Conservation (phyloP, 2,113 vertebrate species). For the Dasyurus viverrinus region DNA sequence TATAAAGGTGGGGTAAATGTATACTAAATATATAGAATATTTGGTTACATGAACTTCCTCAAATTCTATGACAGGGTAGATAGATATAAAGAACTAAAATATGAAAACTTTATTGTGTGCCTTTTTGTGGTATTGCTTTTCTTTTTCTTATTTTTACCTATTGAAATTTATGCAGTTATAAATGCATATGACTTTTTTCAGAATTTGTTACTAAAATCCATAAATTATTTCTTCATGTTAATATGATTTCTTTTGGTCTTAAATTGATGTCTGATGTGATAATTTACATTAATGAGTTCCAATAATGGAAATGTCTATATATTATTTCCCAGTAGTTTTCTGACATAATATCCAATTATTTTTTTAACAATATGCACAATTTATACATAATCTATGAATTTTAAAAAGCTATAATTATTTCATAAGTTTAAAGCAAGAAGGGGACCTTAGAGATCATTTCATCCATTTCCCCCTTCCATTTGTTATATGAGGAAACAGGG, state of each 20-base stretch:
- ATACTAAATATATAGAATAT: conserved; percentile 7
- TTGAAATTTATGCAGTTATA: not conserved
- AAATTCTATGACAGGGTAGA: not conserved
- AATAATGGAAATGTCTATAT: not conserved
- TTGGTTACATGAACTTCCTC: not conserved
- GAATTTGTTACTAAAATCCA: conserved; percentile 7
- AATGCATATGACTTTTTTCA: not conserved
- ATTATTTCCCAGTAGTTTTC: not conserved
- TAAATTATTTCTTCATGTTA: conserved; percentile 8
- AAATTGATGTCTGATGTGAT: conserved; percentile 19
- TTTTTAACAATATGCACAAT: conserved; percentile 32
- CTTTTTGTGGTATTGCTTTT: not conserved
- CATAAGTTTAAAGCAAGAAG: not conserved
- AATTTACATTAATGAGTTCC: not conserved
- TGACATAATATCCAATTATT: conserved; percentile 23
- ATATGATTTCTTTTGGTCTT: not conserved
- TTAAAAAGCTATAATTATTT: not conserved
- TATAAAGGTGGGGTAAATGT: not conserved
- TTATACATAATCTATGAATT: conserved; percentile 22
- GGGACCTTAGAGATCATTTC: not conserved
- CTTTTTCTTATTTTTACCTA: not conserved
- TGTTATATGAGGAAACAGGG: not conserved
- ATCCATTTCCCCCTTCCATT: not conserved
- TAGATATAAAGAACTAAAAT: not conserved
- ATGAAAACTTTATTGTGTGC: not conserved